Evolutionary conservation across 1,140 invertebrate species (phyloP), one percentile per base, ranked within the genome.

Genomic region (Drosophila subobscura): DNA sequence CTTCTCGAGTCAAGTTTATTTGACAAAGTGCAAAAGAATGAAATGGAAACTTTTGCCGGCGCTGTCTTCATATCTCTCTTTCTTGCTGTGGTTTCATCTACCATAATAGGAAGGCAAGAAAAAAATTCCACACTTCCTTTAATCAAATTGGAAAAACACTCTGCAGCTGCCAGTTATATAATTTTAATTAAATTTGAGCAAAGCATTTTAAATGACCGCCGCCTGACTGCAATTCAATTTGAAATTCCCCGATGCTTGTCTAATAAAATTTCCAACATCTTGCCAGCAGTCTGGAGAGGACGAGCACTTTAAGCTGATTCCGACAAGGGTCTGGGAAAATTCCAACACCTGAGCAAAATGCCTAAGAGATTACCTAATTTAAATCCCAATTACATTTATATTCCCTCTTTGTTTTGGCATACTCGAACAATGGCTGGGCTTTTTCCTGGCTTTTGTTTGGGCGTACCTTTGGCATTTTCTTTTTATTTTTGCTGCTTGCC

Each of bases 181-280:
- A 74, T 74, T 74, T 74, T 70, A 79, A 79, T 79, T 79, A 79
- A 74, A 70, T n/a, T 63, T 29, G 46, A 57, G 40, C 37, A 41
- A 37, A 40, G 37, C 47, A 63, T 58, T 79, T 65, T 55, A 65
- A 70, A 85, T 60, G 70, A 79, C 66, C 56, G 46, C 66, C 56
- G 42, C 59, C 77, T 72, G 63, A 59, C 45, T 79, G 56, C 64
- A 85, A 80, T 80, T 85, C 54, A 80, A 73, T 61, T 29, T 56
- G 16, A 63, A 77, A 77, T 84, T 85, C 56, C 63, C 57, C 20
- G 10, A 79, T 45, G 23, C 20, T 29, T 55, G 25, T 50, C 59
- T 54, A 44, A 72, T 73, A 56, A 55, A 63, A 55, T 47, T 55
- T 12, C 33, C 40, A 51, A 23, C 14, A 37, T 37, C 33, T 37